Percentiles rank a stretch among this genome's conserved stretches.
Conservation (phyloP, 2,888 invertebrate species). For the Branchellion lobata region DNA sequence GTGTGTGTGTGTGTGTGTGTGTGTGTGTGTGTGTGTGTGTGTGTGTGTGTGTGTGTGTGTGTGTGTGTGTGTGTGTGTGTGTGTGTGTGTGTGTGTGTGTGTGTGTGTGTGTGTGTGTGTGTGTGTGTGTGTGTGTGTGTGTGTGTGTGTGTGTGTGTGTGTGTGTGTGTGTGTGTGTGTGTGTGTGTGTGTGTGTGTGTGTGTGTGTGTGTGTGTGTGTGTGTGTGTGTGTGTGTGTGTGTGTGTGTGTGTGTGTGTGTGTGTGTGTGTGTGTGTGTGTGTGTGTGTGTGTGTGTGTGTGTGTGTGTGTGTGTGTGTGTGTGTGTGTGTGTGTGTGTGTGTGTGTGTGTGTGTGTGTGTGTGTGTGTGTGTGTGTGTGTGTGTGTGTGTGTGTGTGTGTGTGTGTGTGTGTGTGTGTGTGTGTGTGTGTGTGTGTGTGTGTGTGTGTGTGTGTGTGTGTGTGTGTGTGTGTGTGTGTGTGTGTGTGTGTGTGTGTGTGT, state of each 20-base stretch:
- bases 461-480: no score
- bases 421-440: background rate
- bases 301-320: constrained; percentile 32
- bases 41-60: constrained; percentile 32
- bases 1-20: no score
- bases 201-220: no score
- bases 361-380: constrained; percentile 33
- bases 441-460: constrained; percentile 1
- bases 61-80: constrained; percentile 35
- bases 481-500: no score
- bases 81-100: constrained; percentile 35
- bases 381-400: constrained; percentile 30
- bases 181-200: no score
- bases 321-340: constrained; percentile 34
- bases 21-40: constrained; percentile 31
- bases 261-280: no score
- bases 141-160: background rate
- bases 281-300: no score
- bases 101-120: constrained; percentile 31
- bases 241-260: no score
- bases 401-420: background rate
- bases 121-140: background rate
- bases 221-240: no score
- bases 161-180: background rate
- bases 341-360: constrained; percentile 35